Evolutionary conservation across 2,888 invertebrate genomes (phyloP), one percentile per base, ranked within the genome.

Genomic region (Trichogramma dendrolimi): DNA sequence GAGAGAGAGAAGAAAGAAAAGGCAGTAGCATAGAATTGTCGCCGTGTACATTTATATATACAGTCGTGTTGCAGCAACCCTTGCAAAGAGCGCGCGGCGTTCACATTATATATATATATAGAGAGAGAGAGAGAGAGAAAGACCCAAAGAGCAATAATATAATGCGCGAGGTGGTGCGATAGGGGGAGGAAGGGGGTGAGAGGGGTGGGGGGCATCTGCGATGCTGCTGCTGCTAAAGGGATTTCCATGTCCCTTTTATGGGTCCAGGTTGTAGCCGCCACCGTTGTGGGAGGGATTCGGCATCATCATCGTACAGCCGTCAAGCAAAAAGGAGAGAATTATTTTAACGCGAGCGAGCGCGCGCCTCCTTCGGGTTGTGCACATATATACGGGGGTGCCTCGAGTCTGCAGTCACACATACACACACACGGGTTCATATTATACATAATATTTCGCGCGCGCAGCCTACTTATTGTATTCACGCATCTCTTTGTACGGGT

Each of bases 341-440:
- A 67, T 62, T 76, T 73, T 73, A 73, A 74, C 73, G 72, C 72
- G 72, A 73, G 73, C 73, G 72, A 72, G 72, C 71, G 8, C 58
- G 57, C 43, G 59, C 58, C 52, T 56, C 38, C 63, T 63, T 60
- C 60, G 60, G 63, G 59, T 60, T 58, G 63, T 58, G 50, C 48
- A 50, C 56, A 54, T 43, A 43, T 11, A 48, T 5, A 10, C 14
- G 47, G 71, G 72, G 27, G 27, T 27, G 27, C 27, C 27, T 27
- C 27, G 27, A 44, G 55, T 14, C 60, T 44, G 46, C 44, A 48
- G 27, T 38, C 4, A 8, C 47, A 27, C 42, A n/a, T 44, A 14
- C 6, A 38, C 44, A 7, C 44, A 11, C 53, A 41, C 51, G 27
- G 40, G 44, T 38, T 14, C 48, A 43, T 38, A 52, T 44, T 44